Evolutionary conservation across 2,797 vertebrate genomes (phyloP).

Genomic region (Typhlichthys subterraneus): DNA sequence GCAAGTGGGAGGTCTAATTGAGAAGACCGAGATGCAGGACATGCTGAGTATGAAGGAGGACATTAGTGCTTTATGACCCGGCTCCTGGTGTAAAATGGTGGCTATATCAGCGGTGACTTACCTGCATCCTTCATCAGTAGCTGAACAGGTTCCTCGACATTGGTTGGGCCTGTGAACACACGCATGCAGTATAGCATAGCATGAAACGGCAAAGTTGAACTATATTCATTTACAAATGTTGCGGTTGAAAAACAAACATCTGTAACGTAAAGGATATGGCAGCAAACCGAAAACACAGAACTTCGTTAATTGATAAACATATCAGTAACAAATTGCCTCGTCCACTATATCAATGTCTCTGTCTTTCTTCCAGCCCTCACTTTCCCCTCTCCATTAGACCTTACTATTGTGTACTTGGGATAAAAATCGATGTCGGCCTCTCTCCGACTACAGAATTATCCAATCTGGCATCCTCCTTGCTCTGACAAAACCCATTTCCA

Average conservation of each 20-base stretch:
- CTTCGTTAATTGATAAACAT: not conserved
- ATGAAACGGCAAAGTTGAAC: no score
- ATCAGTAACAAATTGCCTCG: not conserved
- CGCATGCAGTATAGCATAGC: no score
- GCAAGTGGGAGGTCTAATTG: not conserved
- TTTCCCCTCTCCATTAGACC: constrained; percentile 21
- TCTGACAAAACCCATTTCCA: constrained; percentile 48
- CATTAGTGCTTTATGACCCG: no score
- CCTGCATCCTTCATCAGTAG: constrained; percentile 96
- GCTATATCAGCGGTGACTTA: constrained; percentile 53
- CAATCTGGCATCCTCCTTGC: constrained; percentile 38
- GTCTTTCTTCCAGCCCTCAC: constrained; percentile 12
- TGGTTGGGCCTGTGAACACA: constrained; percentile 83
- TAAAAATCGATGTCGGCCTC: constrained; percentile 51
- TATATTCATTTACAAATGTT: no score
- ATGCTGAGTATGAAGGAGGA: no score
- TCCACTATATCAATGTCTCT: constrained; percentile 13
- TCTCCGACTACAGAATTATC: constrained; percentile 47
- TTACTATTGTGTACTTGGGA: constrained; percentile 25
- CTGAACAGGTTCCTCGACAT: constrained; percentile 85
- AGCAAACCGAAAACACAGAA: not conserved
- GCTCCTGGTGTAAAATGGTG: no score
- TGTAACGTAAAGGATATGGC: constrained; percentile 1
- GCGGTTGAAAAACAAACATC: no score
- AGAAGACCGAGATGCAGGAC: not conserved